These are phyloP conservation scores for Heliconius hortense DNA, from an alignment of 2,888 invertebrate genomes.

Conservation along the genomic window DNA sequence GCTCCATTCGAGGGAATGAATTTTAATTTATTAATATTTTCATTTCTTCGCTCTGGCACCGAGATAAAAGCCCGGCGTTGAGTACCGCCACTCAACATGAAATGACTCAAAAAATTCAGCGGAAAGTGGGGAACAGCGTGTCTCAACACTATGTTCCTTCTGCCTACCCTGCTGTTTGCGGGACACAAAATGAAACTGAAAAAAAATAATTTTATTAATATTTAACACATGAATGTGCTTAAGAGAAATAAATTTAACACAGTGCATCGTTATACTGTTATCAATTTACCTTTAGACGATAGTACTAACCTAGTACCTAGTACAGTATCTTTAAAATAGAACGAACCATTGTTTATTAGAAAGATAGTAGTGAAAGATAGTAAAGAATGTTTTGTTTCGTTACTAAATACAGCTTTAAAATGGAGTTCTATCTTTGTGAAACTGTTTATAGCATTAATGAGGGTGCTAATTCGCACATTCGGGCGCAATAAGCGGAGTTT, in stretches of 20 bases:
- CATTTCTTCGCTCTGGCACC: no score
- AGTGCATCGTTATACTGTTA: not conserved
- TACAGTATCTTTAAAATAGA: not conserved
- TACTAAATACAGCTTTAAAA: constrained; percentile 11
- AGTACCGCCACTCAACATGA: no score
- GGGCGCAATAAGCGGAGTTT: constrained; percentile 55
- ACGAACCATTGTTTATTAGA: not conserved
- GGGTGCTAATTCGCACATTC: constrained; percentile 57
- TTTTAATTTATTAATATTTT: no score
- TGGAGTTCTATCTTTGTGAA: constrained; percentile 36
- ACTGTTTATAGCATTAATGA: constrained; percentile 53
- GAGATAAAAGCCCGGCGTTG: no score
- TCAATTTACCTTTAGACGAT: not conserved
- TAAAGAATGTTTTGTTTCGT: constrained; percentile 19
- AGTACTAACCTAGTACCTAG: not conserved
- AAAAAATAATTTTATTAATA: no score
- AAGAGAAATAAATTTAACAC: not conserved
- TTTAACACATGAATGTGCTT: not conserved
- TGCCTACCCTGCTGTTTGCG: no score
- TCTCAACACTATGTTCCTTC: no score
- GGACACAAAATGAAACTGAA: no score
- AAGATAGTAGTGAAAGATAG: not conserved
- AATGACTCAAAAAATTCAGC: no score
- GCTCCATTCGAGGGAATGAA: no score
- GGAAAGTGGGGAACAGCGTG: no score